Base-by-base conservation (phyloP, 2,113 vertebrate species). In the Neoarius graeffei region DNA sequence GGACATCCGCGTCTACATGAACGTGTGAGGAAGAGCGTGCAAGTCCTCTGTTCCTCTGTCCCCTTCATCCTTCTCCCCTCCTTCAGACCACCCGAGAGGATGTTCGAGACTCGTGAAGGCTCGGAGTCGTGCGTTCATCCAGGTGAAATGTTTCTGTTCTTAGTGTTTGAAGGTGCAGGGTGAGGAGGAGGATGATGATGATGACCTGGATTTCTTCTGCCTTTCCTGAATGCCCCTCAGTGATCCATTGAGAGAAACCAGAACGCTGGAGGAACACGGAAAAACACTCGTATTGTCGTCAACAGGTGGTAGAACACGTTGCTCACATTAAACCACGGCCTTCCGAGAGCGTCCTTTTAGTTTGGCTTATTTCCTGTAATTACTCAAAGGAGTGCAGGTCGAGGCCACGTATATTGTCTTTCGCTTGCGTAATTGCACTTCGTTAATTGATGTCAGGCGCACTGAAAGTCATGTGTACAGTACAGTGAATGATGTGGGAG, bases 1-100 rank as follows among this genome's bases (percentile, higher is more conserved):
- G 90, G 93, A 92, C 91, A 92, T 90, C 88, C 93, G 85, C 86
- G 19, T 89, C 90, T 93, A 85, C 88, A 42, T 87, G 25, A 87
- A 77, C 54, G 88, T 89, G 74, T 25, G 42, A 79, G 80, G 23
- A 86, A 64, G 52, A 90, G 64, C 67, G 62, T 84, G 83, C 9
- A 4, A 90, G 88, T 27, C 74, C 86, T 86, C 82, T 91, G 89
- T 84, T 88, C 91, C 14, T 92, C 93, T 93, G 93, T 88, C 92
- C 87, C 89, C 90, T 85, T 59, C 90, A 59, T 20, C 30, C 56
- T 2, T 1, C 83, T 10, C 59, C 48, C 85, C 89, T 85, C 89
- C 69, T 81, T 86, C 90, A 89, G 88, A 92, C 89, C 86, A 57
- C 90, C 87, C 73, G 69, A 48, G 71, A 80, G 85, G 48, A 48